Percentiles rank a stretch among this genome's conserved stretches.
These are phyloP conservation scores for Oncorhynchus mykiss DNA, from an alignment of 2,113 vertebrate genomes.

Conservation along the genomic window DNA sequence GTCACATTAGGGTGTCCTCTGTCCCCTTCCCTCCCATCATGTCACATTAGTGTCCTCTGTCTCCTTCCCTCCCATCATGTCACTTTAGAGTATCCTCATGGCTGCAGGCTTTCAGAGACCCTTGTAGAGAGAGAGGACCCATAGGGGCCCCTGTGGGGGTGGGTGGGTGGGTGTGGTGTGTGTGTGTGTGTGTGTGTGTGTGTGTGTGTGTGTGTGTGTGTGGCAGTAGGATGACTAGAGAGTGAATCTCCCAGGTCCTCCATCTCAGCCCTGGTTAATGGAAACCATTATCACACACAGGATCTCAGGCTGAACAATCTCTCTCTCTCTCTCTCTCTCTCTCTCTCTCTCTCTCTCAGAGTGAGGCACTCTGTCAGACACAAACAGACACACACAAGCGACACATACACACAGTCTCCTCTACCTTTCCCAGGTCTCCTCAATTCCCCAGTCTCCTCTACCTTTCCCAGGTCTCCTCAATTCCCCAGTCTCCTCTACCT, in stretches of 20 bases:
- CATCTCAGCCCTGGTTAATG: slow-evolving; percentile 72
- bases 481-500: too few species aligned
- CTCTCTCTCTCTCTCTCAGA: slow-evolving; percentile 58
- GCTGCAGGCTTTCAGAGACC: neutral
- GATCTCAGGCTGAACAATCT: slow-evolving; percentile 65
- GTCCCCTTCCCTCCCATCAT: too few species aligned
- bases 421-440: too few species aligned
- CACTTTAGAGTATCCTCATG: neutral
- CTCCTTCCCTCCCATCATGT: too few species aligned
- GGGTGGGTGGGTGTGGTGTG: slow-evolving; percentile 8
- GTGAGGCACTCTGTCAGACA: slow-evolving; percentile 21
- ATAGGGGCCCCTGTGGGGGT: neutral
- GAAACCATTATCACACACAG: slow-evolving; percentile 71
- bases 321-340: slow-evolving; percentile 62
- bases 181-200: slow-evolving; percentile 28
- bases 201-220: slow-evolving; percentile 28
- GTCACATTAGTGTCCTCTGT: too few species aligned
- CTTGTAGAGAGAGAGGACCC: neutral
- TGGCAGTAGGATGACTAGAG: slow-evolving; percentile 54
- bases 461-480: too few species aligned
- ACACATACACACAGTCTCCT: slow-evolving; percentile 9
- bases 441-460: too few species aligned
- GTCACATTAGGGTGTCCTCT: too few species aligned
- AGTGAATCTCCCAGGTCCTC: slow-evolving; percentile 63
- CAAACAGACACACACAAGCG: slow-evolving; percentile 33